phyloP scores from a whole-genome alignment of 2,888 invertebrate genomes.

The Melinaea menophilus region DNA sequence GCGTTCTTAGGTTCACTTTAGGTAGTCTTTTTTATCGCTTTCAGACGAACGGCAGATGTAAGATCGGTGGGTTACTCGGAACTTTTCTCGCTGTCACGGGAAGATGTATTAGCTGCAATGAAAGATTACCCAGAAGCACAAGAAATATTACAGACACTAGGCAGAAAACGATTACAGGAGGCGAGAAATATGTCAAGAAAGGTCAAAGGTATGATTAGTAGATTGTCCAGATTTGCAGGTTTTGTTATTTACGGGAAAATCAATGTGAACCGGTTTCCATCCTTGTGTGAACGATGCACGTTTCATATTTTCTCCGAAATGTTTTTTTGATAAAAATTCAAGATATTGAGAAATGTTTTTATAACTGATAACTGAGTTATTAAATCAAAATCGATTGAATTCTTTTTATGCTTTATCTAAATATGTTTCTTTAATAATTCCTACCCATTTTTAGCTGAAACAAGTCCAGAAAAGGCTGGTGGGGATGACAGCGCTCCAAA shows the following conservation, averaged over 20 bases:
- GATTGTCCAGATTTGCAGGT: neutral
- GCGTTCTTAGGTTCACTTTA: neutral
- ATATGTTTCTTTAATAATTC: neutral
- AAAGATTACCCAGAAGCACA: conserved; percentile 98
- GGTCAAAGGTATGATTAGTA: conserved; percentile 31
- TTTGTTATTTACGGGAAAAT: conserved; percentile 20
- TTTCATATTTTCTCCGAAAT: neutral
- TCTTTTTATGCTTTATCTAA: too few species aligned
- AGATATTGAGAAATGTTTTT: neutral
- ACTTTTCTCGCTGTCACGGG: conserved; percentile 93
- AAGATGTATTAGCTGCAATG: conserved; percentile 96
- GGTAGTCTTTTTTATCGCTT: conserved; percentile 24
- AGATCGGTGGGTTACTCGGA: conserved; percentile 97
- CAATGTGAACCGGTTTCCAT: conserved; percentile 21
- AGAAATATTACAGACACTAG: conserved; percentile 93
- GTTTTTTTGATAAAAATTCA: neutral
- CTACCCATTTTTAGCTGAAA: conserved; percentile 51
- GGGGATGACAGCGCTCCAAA: conserved; percentile 83
- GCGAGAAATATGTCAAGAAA: conserved; percentile 80
- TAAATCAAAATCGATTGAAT: neutral
- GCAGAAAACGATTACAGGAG: conserved; percentile 91
- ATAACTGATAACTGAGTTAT: neutral
- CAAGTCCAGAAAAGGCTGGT: conserved; percentile 62
- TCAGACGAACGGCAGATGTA: conserved; percentile 95
- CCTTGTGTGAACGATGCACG: too few species aligned